Conservation (phyloP, 2,888 invertebrate genomes). For the Teleogryllus oceanicus region DNA sequence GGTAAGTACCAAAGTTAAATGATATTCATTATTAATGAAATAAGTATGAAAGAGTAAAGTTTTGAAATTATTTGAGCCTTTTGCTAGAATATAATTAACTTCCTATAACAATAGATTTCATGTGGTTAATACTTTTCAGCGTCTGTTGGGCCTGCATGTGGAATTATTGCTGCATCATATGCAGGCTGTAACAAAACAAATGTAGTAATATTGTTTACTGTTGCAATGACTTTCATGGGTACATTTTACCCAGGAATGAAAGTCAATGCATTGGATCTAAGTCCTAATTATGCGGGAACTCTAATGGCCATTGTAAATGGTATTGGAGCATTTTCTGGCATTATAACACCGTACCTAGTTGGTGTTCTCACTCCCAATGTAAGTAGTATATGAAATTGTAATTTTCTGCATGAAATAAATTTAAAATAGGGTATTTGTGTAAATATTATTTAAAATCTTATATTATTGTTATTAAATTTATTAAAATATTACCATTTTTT, state of each 20-base stretch:
- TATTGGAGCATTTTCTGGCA: constrained; percentile 67
- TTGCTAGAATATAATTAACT: no score
- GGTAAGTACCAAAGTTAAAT: constrained; percentile 50
- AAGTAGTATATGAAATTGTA: constrained; percentile 49
- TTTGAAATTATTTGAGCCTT: no score
- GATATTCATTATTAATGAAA: no score
- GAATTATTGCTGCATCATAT: constrained; percentile 65
- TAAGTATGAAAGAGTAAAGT: no score
- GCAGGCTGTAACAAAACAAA: constrained; percentile 61
- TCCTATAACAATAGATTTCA: no score
- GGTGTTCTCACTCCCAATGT: constrained; percentile 63
- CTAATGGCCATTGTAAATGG: constrained; percentile 69
- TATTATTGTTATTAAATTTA: no score
- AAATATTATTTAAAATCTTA: no score
- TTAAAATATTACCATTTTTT: no score
- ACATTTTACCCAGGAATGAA: constrained; percentile 69
- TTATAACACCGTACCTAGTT: constrained; percentile 65
- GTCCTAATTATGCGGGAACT: constrained; percentile 64
- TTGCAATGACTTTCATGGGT: constrained; percentile 68
- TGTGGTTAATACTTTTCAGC: constrained; percentile 24
- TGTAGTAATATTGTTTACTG: constrained; percentile 61
- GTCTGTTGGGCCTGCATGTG: constrained; percentile 64
- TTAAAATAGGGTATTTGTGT: no score
- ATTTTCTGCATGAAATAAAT: neutral
- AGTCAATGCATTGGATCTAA: constrained; percentile 64